Evolutionary conservation across 2,113 vertebrate genomes (phyloP).

Genomic region (Centrocercus urophasianus): DNA sequence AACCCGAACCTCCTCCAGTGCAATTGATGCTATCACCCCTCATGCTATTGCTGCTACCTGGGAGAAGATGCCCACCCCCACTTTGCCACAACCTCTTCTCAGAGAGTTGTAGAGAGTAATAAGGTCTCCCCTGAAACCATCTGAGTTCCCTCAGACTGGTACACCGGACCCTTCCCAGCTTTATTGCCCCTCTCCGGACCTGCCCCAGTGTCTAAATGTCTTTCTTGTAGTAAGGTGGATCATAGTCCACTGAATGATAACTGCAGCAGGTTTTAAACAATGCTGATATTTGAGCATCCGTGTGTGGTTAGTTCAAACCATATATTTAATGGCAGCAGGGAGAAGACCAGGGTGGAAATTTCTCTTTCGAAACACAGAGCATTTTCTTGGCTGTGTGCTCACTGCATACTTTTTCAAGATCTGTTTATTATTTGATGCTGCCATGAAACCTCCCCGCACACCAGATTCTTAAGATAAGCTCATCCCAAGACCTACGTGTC

Average conservation of each 20-base stretch:
- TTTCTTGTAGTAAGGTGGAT: no score
- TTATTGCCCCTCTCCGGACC: no score
- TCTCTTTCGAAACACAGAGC: not conserved
- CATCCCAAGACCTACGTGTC: constrained; percentile 27
- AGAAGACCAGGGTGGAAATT: not conserved
- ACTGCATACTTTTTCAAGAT: not conserved
- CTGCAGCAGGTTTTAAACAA: not conserved
- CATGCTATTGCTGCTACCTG: no score
- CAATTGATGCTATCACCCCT: no score
- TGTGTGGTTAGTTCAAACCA: not conserved
- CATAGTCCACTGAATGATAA: fast-evolving
- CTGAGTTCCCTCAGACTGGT: no score
- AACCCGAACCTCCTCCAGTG: no score
- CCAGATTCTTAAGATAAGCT: constrained; percentile 31
- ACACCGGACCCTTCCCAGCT: no score
- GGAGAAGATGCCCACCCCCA: no score
- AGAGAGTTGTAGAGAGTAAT: no score
- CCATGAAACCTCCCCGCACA: constrained; percentile 28
- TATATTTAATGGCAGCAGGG: not conserved
- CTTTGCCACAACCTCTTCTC: no score
- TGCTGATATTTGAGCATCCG: not conserved
- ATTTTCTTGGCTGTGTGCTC: not conserved
- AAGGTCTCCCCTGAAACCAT: no score
- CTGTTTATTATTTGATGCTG: constrained; percentile 29
- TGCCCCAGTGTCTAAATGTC: no score